Evolutionary conservation across 2,888 invertebrate genomes (phyloP), one percentile per base, ranked within the genome.

Genomic region (Augiades crinisus): DNA sequence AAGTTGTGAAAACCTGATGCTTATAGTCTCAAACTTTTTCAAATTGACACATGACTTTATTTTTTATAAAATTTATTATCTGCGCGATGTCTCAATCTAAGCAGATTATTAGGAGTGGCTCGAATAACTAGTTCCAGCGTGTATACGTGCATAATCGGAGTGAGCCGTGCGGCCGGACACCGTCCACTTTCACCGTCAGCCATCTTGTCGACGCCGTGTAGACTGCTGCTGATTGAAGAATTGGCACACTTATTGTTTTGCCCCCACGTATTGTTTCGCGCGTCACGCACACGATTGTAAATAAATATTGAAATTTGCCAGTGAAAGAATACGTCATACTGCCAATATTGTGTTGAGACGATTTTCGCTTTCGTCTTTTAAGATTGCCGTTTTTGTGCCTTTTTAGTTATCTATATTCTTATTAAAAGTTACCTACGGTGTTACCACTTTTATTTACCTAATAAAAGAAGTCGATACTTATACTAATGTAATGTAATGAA

Each of bases 181-280:
- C 67, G 76, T 66, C 72, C 79, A 84, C 86, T 86, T 86, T 86
- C 86, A 86, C 85, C 84, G 68, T 70, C 79, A 73, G 82, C 85
- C 86, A 86, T 86, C 75, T 86, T 86, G 81, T 73, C 60, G 65
- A 68, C 74, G 65, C 75, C 72, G 73, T 75, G 75, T 72, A 14
- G 70, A 72, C 70, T 72, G 72, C 67, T 62, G 63, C 68, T 70
- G 68, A 72, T 72, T 74, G 74, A 76, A 62, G 73, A 78, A 76
- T 81, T 78, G 76, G 77, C 78, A 75, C 69, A 71, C 61, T 70
- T 75, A 72, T 75, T 78, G 75, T 76, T 71, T 66, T 56, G 43
- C 31, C 40, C 37, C 40, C 62, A 59, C n/a, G 62, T 75, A 3
- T n/a, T n/a, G n/a, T n/a, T n/a, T n/a, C n/a, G n/a, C 30, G n/a